Evolutionary conservation across 2,113 vertebrate species (phyloP).

Genomic region (Dromiciops gliroides): DNA sequence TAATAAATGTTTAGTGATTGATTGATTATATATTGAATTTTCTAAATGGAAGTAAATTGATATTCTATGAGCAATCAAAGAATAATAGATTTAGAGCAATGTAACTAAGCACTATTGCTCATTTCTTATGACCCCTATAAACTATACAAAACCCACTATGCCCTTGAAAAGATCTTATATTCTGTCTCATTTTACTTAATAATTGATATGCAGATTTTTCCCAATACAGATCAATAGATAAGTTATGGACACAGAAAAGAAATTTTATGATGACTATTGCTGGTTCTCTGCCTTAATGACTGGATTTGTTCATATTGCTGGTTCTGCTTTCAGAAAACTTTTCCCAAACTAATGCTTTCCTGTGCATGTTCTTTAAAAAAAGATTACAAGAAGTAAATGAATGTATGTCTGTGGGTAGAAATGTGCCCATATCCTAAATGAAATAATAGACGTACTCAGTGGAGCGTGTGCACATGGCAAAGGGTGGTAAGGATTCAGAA

Average conservation of each 20-base stretch:
- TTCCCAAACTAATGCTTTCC: background rate
- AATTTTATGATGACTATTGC: background rate
- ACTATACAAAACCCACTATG: background rate
- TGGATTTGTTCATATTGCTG: background rate
- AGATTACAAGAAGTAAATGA: conserved; percentile 67
- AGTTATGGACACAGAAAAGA: background rate
- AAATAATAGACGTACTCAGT: conserved; percentile 56
- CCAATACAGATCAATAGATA: background rate
- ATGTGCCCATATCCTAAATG: conserved; percentile 55
- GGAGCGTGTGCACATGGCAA: conserved; percentile 32
- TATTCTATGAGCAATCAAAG: background rate
- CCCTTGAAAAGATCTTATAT: background rate
- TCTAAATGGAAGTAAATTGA: background rate
- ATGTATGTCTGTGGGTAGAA: conserved; percentile 45
- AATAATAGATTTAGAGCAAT: background rate
- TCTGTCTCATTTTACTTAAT: background rate
- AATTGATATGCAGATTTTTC: background rate
- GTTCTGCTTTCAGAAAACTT: background rate
- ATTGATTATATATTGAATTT: background rate
- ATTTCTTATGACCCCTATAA: background rate
- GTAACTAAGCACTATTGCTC: background rate
- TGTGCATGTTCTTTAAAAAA: conserved; percentile 22
- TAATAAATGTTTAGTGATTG: background rate
- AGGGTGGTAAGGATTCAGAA: conserved; percentile 49
- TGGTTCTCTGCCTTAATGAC: background rate